Evolutionary conservation across 2,888 invertebrate genomes (phyloP).

Genomic region (Erebia aethiops): DNA sequence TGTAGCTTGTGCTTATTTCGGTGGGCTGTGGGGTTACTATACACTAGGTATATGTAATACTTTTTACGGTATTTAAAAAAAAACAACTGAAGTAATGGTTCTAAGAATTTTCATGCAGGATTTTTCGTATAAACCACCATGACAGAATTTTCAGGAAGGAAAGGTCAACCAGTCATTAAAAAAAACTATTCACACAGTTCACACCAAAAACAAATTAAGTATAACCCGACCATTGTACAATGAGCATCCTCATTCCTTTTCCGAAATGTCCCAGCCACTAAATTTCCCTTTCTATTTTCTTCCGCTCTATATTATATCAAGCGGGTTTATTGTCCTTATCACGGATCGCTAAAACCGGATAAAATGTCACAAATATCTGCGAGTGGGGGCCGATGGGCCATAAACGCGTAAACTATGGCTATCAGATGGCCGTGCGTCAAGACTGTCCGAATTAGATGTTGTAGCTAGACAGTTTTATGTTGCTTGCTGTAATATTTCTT

Average conservation of each 20-base stretch:
- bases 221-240: slow-evolving; percentile 1
- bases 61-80: too few species aligned
- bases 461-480: slow-evolving; percentile 1
- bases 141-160: too few species aligned
- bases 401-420: slow-evolving; percentile 54
- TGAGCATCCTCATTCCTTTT: slow-evolving; percentile 3
- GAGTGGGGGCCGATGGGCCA: slow-evolving; percentile 19
- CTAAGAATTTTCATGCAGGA: too few species aligned
- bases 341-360: slow-evolving; percentile 31
- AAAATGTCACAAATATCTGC: slow-evolving; percentile 35
- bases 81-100: too few species aligned
- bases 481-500: slow-evolving; percentile 8
- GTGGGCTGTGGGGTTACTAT: too few species aligned
- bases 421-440: slow-evolving; percentile 61
- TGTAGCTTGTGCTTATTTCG: too few species aligned
- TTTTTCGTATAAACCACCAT: too few species aligned
- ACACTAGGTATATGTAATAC: too few species aligned
- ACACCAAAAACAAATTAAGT: neutral
- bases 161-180: too few species aligned
- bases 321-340: slow-evolving; percentile 19
- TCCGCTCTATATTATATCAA: slow-evolving; percentile 19
- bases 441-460: slow-evolving; percentile 23
- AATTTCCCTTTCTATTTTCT: slow-evolving; percentile 27
- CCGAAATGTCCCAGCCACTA: slow-evolving; percentile 10
- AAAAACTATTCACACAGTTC: too few species aligned